phyloP scores from a whole-genome alignment of 2,113 vertebrate species.

The Ageneiosus marmoratus region DNA sequence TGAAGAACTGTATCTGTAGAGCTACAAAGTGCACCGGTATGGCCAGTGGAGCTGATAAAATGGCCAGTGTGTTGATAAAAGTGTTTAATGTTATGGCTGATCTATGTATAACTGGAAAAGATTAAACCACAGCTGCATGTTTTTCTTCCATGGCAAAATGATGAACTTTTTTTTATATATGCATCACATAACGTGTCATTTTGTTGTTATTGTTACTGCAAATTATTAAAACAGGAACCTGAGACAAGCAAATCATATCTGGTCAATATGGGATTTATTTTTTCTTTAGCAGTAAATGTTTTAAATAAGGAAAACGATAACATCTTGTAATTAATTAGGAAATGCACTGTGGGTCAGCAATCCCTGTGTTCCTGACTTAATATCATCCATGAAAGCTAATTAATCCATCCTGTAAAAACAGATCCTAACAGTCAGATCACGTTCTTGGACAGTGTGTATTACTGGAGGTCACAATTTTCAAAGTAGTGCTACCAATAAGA shows the following conservation, averaged over 20 bases:
- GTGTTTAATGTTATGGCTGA: too few species aligned
- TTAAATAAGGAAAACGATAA: neutral
- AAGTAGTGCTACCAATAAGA: neutral
- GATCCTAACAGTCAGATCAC: neutral
- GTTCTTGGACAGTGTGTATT: neutral
- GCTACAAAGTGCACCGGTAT: too few species aligned
- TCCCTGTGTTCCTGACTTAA: neutral
- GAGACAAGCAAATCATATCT: neutral
- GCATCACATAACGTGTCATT: neutral
- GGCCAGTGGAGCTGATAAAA: too few species aligned
- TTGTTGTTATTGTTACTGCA: neutral
- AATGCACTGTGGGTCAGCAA: neutral
- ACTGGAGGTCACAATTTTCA: neutral
- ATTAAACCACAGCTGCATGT: neutral
- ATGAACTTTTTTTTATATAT: too few species aligned
- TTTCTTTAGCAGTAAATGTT: neutral
- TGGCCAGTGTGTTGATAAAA: too few species aligned
- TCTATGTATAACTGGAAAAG: neutral
- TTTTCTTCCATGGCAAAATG: neutral
- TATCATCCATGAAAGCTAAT: neutral
- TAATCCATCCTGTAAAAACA: neutral
- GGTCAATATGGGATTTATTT: neutral
- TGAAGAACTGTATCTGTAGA: too few species aligned
- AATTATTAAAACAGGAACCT: neutral
- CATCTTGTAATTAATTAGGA: neutral